Evolutionary conservation across 1,140 invertebrate genomes (phyloP).

Genomic region (Eufriesea mexicana): DNA sequence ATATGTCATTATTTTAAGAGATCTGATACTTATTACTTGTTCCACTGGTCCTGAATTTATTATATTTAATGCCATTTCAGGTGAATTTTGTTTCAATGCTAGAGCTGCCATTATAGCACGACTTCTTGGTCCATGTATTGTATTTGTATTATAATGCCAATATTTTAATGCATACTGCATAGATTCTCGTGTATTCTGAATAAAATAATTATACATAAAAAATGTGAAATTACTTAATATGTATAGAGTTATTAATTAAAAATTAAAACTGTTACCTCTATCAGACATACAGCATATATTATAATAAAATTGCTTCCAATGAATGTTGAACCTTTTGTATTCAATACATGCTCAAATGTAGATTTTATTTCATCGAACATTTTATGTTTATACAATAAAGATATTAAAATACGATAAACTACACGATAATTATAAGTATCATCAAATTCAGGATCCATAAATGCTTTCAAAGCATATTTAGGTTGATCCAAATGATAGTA

Average conservation of each 20-base stretch:
- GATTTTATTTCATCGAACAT: conserved; percentile 87
- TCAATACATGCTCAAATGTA: conserved; percentile 84
- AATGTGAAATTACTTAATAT: neutral
- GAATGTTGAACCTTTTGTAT: conserved; percentile 84
- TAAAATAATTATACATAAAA: conserved; percentile 69
- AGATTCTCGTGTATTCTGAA: conserved; percentile 88
- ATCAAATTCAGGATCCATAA: conserved; percentile 84
- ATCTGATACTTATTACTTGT: conserved; percentile 86
- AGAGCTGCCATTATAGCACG: conserved; percentile 85
- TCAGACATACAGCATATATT: conserved; percentile 88
- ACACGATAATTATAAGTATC: conserved; percentile 89
- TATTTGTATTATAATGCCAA: conserved; percentile 81
- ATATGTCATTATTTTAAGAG: conserved; percentile 86
- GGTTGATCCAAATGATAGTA: conserved; percentile 88
- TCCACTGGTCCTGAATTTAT: conserved; percentile 79
- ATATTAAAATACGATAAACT: conserved; percentile 87
- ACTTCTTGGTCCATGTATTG: conserved; percentile 85
- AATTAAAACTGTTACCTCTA: conserved; percentile 84
- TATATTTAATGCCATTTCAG: conserved; percentile 87
- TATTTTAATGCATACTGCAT: conserved; percentile 85
- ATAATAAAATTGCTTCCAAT: conserved; percentile 86
- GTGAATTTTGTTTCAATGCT: conserved; percentile 87
- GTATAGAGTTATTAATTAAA: neutral
- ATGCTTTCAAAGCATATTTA: conserved; percentile 86
- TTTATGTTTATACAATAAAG: conserved; percentile 87